Evolutionary conservation across 2,797 vertebrate genomes (phyloP).

Genomic region (Labeo calbasu): DNA sequence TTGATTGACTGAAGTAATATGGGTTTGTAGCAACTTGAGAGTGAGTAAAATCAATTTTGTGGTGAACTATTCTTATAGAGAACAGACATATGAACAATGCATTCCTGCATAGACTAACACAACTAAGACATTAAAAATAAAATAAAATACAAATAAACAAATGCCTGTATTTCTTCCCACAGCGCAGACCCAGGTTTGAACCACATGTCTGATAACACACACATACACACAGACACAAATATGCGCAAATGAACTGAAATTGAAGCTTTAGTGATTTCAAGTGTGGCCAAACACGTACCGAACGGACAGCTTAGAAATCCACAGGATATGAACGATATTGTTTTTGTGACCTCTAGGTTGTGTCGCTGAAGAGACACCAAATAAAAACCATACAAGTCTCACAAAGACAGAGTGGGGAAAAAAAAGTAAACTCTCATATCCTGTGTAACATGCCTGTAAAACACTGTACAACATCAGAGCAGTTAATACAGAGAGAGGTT

Average conservation of each 20-base stretch:
- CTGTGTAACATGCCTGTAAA: conserved; percentile 40
- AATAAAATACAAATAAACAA: not conserved
- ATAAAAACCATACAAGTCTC: conserved; percentile 38
- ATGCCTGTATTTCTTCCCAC: not conserved
- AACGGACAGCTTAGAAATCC: conserved; percentile 17
- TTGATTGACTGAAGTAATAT: not conserved
- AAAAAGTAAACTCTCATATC: conserved; percentile 29
- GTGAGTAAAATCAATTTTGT: not conserved
- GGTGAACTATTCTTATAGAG: not conserved
- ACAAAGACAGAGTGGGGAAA: not conserved
- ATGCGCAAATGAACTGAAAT: not conserved
- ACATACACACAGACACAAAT: not conserved
- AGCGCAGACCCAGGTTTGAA: not conserved
- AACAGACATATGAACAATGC: not conserved
- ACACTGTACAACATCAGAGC: conserved; percentile 20
- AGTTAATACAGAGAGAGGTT: conserved; percentile 44
- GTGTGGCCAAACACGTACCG: not conserved
- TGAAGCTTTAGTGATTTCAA: conserved; percentile 18
- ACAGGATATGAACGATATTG: conserved; percentile 42
- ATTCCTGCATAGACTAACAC: not conserved
- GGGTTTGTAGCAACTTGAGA: not conserved
- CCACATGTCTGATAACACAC: not conserved
- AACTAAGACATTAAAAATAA: conserved; percentile 30
- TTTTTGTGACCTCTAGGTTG: conserved; percentile 34
- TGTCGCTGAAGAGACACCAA: conserved; percentile 25